phyloP scores from a whole-genome alignment of 2,888 invertebrate genomes.

The Sclerodermus sp. region DNA sequence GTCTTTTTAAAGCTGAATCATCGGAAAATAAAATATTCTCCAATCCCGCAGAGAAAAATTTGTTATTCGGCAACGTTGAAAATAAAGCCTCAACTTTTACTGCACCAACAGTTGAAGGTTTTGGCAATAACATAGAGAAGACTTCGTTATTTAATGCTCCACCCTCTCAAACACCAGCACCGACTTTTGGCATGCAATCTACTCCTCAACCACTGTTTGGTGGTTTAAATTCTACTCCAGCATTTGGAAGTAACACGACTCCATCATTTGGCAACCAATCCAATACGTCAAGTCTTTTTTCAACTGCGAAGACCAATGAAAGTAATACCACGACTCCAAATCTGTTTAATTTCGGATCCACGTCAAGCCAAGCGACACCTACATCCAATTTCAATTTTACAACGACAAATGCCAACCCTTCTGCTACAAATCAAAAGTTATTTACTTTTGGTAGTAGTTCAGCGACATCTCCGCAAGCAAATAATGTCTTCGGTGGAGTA shows the following conservation, averaged over 20 bases:
- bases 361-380: constrained; percentile 15
- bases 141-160: constrained; percentile 29
- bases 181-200: constrained; percentile 10
- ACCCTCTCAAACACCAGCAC: constrained; percentile 17
- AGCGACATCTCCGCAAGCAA: constrained; percentile 17
- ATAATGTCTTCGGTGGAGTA: constrained; percentile 34
- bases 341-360: constrained; percentile 42
- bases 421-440: constrained; percentile 18
- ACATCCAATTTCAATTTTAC: too few relatives aligned
- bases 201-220: constrained; percentile 21
- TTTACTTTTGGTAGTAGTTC: constrained; percentile 38
- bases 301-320: constrained; percentile 28
- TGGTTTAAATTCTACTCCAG: constrained; percentile 25
- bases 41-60: too few relatives aligned
- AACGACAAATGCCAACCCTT: constrained; percentile 23
- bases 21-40: constrained; percentile 29
- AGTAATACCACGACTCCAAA: constrained; percentile 21
- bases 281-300: constrained; percentile 31
- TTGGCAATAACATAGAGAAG: constrained; percentile 19
- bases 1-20: constrained; percentile 6
- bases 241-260: constrained; percentile 30
- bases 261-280: constrained; percentile 25
- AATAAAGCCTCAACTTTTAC: constrained; percentile 30
- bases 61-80: constrained; percentile 30
- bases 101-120: constrained; percentile 18